Evolutionary conservation across 37 sponge, comb jelly and placozoan genomes (phyloP).

Genomic region (Ephydatia muelleri): DNA sequence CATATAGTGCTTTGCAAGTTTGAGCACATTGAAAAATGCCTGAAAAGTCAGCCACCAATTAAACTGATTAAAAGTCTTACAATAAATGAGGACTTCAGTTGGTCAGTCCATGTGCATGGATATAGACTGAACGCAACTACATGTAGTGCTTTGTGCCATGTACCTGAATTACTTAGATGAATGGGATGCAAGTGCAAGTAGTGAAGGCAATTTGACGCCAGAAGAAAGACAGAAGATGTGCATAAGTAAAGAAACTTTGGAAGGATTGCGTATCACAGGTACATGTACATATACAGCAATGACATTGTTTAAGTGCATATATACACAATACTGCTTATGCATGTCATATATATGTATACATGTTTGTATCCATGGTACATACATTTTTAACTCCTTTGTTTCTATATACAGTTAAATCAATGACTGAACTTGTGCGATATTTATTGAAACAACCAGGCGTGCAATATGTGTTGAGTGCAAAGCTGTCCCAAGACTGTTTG

Average conservation of each 20-base stretch:
- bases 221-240: constrained; percentile 5
- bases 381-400: background rate
- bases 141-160: too few relatives aligned
- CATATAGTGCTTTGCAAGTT: too few relatives aligned
- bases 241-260: constrained; percentile 30
- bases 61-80: too few relatives aligned
- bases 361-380: too few relatives aligned
- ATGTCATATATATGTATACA: too few relatives aligned
- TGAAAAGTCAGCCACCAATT: background rate
- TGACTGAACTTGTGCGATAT: constrained; percentile 5
- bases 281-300: background rate
- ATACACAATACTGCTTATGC: too few relatives aligned
- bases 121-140: background rate
- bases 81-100: constrained; percentile 16
- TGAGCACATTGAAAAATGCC: too few relatives aligned
- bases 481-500: constrained; percentile 15
- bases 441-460: constrained; percentile 30
- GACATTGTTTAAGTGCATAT: background rate
- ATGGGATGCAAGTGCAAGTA: constrained; percentile 4
- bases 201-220: background rate
- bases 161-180: constrained; percentile 44
- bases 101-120: constrained; percentile 36
- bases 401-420: background rate
- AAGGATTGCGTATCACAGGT: constrained; percentile 33
- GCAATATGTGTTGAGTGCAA: constrained; percentile 19